Evolutionary conservation across 2,113 vertebrate genomes (phyloP).

Genomic region (Pseudorhombus dupliciocellatus): DNA sequence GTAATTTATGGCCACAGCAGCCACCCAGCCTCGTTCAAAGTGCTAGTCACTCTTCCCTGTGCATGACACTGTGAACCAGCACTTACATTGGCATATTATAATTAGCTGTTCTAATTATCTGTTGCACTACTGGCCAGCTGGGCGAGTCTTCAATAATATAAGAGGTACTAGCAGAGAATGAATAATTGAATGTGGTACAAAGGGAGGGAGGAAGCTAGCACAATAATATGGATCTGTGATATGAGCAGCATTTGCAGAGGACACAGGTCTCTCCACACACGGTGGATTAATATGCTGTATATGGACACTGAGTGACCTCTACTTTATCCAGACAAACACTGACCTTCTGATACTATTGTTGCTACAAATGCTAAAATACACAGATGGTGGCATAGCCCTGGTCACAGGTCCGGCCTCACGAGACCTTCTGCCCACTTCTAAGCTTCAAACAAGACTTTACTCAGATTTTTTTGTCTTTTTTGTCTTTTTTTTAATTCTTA

Average conservation of each 20-base stretch:
- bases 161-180: slow-evolving; percentile 26
- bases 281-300: slow-evolving; percentile 4
- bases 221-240: slow-evolving; percentile 23
- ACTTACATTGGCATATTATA: slow-evolving; percentile 25
- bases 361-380: slow-evolving; percentile 64
- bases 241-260: slow-evolving; percentile 18
- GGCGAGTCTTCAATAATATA: slow-evolving; percentile 46
- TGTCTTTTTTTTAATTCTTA: background rate
- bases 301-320: background rate
- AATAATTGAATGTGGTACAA: slow-evolving; percentile 49
- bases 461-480: background rate
- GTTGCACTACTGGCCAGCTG: slow-evolving; percentile 30
- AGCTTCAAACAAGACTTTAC: background rate
- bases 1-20: background rate
- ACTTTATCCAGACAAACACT: slow-evolving; percentile 10
- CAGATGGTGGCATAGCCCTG: slow-evolving; percentile 47
- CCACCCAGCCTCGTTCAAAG: background rate
- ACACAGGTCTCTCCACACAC: slow-evolving; percentile 6
- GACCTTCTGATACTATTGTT: slow-evolving; percentile 39
- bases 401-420: slow-evolving; percentile 34
- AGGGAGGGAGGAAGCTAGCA: background rate
- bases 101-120: slow-evolving; percentile 43
- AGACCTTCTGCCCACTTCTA: slow-evolving; percentile 8
- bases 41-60: background rate
- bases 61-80: slow-evolving; percentile 4